phyloP scores from a whole-genome alignment of 2,113 vertebrate species.

The Prionailurus viverrinus region DNA sequence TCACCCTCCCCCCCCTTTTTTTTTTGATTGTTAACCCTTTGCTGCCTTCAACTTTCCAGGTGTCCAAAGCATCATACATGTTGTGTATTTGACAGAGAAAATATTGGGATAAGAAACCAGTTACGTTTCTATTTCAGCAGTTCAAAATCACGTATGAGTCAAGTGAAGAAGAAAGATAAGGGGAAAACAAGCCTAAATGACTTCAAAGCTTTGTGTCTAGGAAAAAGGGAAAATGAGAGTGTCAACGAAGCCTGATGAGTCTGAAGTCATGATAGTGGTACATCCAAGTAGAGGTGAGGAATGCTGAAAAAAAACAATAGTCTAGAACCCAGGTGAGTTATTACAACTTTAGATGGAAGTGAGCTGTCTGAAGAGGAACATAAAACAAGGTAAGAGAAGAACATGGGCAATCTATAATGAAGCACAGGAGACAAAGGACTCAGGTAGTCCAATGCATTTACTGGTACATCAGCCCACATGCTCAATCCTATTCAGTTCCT shows the following conservation, averaged over 20 bases:
- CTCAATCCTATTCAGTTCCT: not conserved
- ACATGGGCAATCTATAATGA: not conserved
- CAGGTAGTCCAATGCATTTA: not conserved
- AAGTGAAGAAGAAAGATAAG: slow-evolving; percentile 3
- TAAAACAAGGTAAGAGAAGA: not conserved
- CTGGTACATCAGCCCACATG: not conserved
- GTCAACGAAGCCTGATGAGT: not conserved
- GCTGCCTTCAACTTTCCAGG: not conserved
- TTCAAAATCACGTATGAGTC: not conserved
- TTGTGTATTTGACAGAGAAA: not conserved
- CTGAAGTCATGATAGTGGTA: not conserved
- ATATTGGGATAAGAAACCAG: not conserved
- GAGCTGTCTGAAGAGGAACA: not conserved
- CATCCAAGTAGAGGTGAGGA: not conserved
- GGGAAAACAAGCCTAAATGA: not conserved
- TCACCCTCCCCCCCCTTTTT: not conserved
- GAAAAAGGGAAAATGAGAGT: not conserved
- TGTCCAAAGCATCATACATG: not conserved
- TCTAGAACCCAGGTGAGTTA: not conserved
- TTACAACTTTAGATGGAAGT: not conserved
- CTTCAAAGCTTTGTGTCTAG: not conserved
- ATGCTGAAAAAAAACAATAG: not conserved
- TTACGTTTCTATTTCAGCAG: not conserved
- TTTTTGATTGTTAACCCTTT: not conserved
- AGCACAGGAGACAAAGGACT: not conserved